Conservation (phyloP, 2,797 vertebrate genomes). For the Furcifer pardalis region DNA sequence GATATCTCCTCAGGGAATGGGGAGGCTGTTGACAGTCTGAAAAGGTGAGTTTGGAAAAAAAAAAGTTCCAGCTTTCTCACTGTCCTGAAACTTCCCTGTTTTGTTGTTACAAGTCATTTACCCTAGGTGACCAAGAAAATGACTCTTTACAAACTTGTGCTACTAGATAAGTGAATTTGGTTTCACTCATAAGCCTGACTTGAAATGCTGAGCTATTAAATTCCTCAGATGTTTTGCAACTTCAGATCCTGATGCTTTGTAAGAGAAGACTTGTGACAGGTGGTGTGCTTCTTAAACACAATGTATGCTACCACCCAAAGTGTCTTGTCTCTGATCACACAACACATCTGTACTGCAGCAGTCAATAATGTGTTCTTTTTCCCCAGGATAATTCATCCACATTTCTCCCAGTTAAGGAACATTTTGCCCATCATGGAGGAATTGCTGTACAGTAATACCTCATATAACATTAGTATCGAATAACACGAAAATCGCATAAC, state of each 20-base stretch:
- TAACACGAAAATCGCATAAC: too few species aligned
- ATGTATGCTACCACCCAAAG: neutral
- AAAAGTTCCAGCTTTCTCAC: neutral
- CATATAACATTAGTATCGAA: too few species aligned
- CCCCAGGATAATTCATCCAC: neutral
- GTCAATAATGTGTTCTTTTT: neutral
- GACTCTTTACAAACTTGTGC: neutral
- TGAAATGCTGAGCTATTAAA: slow-evolving; percentile 11
- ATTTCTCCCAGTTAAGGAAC: neutral
- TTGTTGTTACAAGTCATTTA: neutral
- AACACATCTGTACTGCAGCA: neutral
- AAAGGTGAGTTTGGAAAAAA: too few species aligned
- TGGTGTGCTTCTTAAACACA: neutral
- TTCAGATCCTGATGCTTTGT: neutral
- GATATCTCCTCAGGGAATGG: too few species aligned
- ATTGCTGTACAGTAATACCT: too few species aligned
- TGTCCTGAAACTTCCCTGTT: neutral
- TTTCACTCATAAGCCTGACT: neutral
- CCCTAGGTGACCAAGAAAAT: neutral
- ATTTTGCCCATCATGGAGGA: slow-evolving; percentile 25
- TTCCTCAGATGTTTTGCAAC: neutral
- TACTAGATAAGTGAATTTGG: neutral
- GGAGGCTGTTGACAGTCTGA: too few species aligned
- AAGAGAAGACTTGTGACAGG: neutral
- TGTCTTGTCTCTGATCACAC: neutral